Conservation (phyloP, 2,888 invertebrate species). For the Lasioglossum figueresi region DNA sequence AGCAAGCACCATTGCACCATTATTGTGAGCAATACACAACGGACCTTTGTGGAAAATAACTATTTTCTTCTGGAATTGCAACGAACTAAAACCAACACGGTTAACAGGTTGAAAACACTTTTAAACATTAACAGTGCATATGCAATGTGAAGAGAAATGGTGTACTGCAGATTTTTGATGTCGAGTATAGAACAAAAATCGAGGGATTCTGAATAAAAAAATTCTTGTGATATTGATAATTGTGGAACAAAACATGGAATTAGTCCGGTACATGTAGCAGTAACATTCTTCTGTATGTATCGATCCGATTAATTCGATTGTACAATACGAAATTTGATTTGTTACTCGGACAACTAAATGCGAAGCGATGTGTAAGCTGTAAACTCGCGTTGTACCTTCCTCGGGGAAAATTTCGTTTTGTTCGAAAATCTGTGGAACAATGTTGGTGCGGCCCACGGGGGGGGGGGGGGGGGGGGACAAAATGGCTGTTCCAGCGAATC, state of each 20-base stretch:
- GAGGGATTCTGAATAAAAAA: neutral
- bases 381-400: neutral
- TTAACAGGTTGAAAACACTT: no score
- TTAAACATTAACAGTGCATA: no score
- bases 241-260: neutral
- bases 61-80: neutral
- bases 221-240: neutral
- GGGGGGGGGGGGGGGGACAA: neutral
- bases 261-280: neutral
- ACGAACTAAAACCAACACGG: neutral
- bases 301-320: neutral
- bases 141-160: no score
- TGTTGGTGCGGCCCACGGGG: neutral
- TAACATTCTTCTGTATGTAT: neutral
- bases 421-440: neutral
- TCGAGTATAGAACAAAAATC: no score
- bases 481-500: neutral
- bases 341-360: neutral
- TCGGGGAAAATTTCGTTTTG: neutral
- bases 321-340: neutral
- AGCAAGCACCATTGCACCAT: neutral
- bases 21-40: no score
- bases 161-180: no score
- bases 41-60: neutral
- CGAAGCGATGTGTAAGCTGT: neutral